A percentile compares a stretch with the other conserved stretches of the same genome.
These are phyloP conservation scores for Tetragonisca angustula DNA, from an alignment of 2,888 invertebrate genomes.

Conservation along the genomic window DNA sequence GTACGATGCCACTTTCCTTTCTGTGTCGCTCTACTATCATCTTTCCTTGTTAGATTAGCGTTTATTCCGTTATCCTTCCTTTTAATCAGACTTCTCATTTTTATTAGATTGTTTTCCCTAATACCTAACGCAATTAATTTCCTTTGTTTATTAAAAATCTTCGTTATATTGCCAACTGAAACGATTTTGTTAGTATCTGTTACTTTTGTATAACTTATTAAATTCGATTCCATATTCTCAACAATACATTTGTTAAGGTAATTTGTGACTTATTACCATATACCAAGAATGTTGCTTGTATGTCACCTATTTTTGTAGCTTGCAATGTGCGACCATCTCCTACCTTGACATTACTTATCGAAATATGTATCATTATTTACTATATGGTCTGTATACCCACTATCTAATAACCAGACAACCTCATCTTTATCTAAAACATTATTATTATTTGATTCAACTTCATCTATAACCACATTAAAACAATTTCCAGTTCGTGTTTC, in stretches of 20 bases:
- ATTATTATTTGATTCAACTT: too few relatives aligned
- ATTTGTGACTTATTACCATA: constrained; percentile 28
- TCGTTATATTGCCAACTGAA: too few relatives aligned
- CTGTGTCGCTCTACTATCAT: constrained; percentile 13
- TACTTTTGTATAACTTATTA: too few relatives aligned
- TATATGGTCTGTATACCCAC: constrained; percentile 39
- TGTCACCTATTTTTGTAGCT: constrained; percentile 36
- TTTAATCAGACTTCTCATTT: constrained; percentile 38
- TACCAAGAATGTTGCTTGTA: not conserved
- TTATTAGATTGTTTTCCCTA: too few relatives aligned
- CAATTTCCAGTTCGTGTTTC: too few relatives aligned
- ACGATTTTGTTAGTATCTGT: too few relatives aligned
- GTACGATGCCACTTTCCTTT: constrained; percentile 64
- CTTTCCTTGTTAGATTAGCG: not conserved
- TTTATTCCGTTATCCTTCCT: not conserved
- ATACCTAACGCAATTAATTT: too few relatives aligned
- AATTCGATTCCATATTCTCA: too few relatives aligned
- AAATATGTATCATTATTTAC: constrained; percentile 28
- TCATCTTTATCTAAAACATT: too few relatives aligned
- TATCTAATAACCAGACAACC: constrained; percentile 8
- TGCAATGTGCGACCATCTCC: constrained; percentile 30
- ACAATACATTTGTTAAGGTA: too few relatives aligned
- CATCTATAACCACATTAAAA: too few relatives aligned
- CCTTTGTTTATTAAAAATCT: too few relatives aligned
- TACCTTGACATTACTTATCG: constrained; percentile 30